Conservation (phyloP, 2,113 vertebrate species). For the Microtus oregoni region DNA sequence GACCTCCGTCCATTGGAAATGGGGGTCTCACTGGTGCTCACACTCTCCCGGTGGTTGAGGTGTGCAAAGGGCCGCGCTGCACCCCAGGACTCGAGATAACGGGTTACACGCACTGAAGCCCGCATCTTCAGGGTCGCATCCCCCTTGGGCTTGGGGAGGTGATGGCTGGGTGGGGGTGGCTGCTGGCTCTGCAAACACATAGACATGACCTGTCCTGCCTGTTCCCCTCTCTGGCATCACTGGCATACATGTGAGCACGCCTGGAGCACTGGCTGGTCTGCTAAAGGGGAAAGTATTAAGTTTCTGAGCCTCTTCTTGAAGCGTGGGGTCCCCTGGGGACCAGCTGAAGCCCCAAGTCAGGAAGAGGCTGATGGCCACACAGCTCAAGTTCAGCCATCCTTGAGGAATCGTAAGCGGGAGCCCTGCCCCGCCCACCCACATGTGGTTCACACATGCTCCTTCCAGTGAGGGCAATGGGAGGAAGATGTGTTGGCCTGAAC, state of each 20-base stretch:
- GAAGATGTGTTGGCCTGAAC: background rate
- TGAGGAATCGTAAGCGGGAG: background rate
- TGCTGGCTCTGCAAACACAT: conserved; percentile 91
- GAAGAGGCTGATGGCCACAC: background rate
- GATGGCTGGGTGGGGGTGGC: conserved; percentile 82
- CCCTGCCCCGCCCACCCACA: background rate
- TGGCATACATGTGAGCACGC: fast-evolving
- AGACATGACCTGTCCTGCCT: background rate
- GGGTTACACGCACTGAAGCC: conserved; percentile 96
- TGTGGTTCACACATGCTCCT: background rate
- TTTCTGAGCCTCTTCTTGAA: background rate
- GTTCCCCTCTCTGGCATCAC: background rate
- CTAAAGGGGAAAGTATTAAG: background rate
- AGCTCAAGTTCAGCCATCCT: fast-evolving
- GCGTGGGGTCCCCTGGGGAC: background rate
- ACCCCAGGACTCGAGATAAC: conserved; percentile 98
- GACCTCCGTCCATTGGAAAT: conserved; percentile 87
- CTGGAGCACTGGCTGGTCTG: background rate
- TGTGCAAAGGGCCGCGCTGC: conserved; percentile 97
- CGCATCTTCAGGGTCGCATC: conserved; percentile 96
- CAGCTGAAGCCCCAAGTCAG: too few species aligned
- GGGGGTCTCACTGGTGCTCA: conserved; percentile 88
- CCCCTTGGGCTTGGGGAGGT: conserved; percentile 88
- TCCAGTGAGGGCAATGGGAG: background rate
- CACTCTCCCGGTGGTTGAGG: conserved; percentile 93